Conservation (phyloP, 23 tunicate species). For the Styela clava region DNA sequence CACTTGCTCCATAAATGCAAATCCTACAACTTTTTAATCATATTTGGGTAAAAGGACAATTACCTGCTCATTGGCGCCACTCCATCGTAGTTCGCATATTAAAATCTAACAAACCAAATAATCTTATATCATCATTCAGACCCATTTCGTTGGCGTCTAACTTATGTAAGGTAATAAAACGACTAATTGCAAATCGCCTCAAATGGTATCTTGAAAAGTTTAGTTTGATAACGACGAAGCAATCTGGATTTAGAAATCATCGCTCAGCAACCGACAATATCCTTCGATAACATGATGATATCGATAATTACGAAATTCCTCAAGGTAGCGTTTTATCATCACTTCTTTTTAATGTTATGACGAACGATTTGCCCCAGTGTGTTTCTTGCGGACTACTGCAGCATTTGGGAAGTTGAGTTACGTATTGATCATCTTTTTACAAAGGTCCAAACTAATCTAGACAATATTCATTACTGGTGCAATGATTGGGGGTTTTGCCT, state of each 20-base stretch:
- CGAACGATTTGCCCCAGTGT: too few species aligned
- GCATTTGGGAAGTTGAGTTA: too few species aligned
- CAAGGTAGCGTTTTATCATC: too few species aligned
- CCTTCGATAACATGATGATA: not conserved
- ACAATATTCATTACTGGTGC: too few species aligned
- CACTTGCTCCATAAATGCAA: not conserved
- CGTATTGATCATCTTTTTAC: too few species aligned
- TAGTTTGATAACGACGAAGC: not conserved
- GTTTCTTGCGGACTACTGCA: too few species aligned
- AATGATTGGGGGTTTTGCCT: too few species aligned
- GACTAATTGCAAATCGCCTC: not conserved
- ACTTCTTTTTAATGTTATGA: too few species aligned
- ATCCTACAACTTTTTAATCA: not conserved
- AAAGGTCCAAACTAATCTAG: too few species aligned
- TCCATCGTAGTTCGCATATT: not conserved
- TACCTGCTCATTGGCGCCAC: not conserved
- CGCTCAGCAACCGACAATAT: not conserved
- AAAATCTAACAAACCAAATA: not conserved
- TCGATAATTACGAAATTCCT: too few species aligned
- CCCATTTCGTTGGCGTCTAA: too few species aligned
- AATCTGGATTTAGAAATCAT: not conserved
- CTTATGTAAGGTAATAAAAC: not conserved
- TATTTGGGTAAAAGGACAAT: not conserved
- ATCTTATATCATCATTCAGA: not conserved
- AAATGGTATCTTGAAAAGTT: not conserved